Evolutionary conservation across 2,888 invertebrate species (phyloP), one percentile per base, ranked within the genome.

Genomic region (Chirona hameri): DNA sequence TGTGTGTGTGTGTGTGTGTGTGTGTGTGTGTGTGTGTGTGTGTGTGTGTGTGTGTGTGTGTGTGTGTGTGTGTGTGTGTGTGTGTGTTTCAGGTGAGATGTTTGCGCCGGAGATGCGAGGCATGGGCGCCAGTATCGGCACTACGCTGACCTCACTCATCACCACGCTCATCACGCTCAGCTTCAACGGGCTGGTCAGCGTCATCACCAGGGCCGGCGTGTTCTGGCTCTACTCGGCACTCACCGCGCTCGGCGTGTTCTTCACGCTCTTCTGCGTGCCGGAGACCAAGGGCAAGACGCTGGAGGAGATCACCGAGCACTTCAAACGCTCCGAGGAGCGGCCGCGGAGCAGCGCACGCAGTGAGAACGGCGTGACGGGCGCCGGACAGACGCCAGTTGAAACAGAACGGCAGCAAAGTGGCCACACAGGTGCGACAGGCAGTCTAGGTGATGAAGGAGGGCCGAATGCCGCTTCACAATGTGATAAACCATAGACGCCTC

Each of bases 211-310:
- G 65, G 65, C 65, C 65, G 65, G 65, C 27, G n/a, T n/a, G 65
- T 65, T 65, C 65, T 65, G 65, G 65, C 65, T 65, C n/a, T 65
- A n/a, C 27, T 65, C 65, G 27, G 65, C 65, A 3, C 24, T 65
- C 27, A 65, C 65, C 9, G 65, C 27, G n/a, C n/a, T 65, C 65
- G 65, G 65, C 27, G 27, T n/a, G 10, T 27, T 65, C 65, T 65
- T 27, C 65, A 10, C 65, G 0, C 3, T 65, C 10, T 65, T 65
- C n/a, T 65, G 24, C 65, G n/a, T 65, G n/a, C 27, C 7, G n/a
- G 65, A 65, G 65, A 65, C 65, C 10, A 65, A 65, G 65, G 65
- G 65, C n/a, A 65, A 65, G 65, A 27, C 65, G 10, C 65, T 65
- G n/a, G 65, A 65, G 12, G n/a, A 65, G 65, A 65, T 65, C n/a